phyloP scores from a whole-genome alignment of 2,888 invertebrate genomes.

The Phorcus lineatus region DNA sequence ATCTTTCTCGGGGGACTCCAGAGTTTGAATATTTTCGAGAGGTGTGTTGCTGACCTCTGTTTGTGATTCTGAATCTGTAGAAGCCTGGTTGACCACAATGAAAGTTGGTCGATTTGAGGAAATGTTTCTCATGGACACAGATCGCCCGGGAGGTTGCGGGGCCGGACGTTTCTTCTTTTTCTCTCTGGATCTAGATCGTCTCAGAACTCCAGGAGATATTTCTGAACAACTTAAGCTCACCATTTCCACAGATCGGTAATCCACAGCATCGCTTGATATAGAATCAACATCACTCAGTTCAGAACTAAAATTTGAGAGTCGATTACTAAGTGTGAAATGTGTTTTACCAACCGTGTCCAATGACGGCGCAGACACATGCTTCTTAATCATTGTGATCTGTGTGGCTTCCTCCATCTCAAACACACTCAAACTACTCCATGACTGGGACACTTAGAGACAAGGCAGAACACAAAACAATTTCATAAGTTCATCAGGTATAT shows the following conservation, averaged over 20 bases:
- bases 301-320: not conserved
- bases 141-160: conserved; percentile 31
- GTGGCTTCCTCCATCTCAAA: not conserved
- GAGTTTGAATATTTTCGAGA: not conserved
- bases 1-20: not conserved
- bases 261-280: not conserved
- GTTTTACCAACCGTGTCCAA: not conserved
- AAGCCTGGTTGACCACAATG: conserved; percentile 21
- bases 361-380: conserved; percentile 17
- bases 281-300: conserved; percentile 19
- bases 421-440: not conserved
- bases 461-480: too few relatives aligned
- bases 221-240: conserved; percentile 25
- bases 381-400: conserved; percentile 14
- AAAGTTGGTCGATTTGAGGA: not conserved
- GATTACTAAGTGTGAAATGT: not conserved
- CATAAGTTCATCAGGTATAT: conserved; percentile 3
- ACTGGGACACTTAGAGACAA: not conserved
- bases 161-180: conserved; percentile 31
- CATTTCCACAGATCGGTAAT: not conserved
- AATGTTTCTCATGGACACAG: not conserved
- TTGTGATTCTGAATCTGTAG: conserved; percentile 36
- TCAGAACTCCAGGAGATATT: conserved; percentile 4
- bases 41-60: not conserved
- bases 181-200: not conserved